Evolutionary conservation across 2,888 invertebrate species (phyloP), one percentile per base, ranked within the genome.

Genomic region (Campaea margaritaria): DNA sequence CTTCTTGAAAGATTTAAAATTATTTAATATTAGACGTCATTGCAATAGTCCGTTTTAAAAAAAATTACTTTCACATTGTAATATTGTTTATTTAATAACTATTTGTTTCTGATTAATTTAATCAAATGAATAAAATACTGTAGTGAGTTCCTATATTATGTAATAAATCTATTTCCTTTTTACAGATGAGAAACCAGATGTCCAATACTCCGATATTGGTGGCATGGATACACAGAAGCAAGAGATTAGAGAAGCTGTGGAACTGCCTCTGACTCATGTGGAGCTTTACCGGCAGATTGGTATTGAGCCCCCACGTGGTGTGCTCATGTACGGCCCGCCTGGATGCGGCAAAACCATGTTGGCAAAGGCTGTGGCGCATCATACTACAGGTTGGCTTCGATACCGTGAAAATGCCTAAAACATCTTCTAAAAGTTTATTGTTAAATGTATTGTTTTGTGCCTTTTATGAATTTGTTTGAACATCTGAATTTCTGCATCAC

Each of bases 211-310:
- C 5, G 99, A 99, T 81, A 99, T 99, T 80, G 99, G 99, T 86
- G 99, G 99, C 36, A 97, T 99, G 97, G 99, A 99, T 86, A 98
- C 99, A 94, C 99, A 99, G 87, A 99, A 99, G 79, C 99, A 99
- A 63, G 99, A 99, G 88, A 99, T 99, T 74, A 93, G 99, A 54
- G 99, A 99, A 89, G 99, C 99, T 5, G 99, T 99, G 0, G 99
- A 99, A 85, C 89, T 99, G 63, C 99, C 99, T 0, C 93, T 99
- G 14, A 99, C 99, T 14, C 99, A 99, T 85, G 99, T 99, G 80
- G 99, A 99, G 86, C 92, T 99, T 42, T 99, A 99, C 89, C 96
- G 99, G 85, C 99, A 99, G 93, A 97, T 97, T 79, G 99, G 99
- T 87, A 99, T 99, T 80, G 99, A 99, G 85, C 99, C 99, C 0